phyloP scores from a whole-genome alignment of 2,888 invertebrate genomes.

The Maniola hyperantus region DNA sequence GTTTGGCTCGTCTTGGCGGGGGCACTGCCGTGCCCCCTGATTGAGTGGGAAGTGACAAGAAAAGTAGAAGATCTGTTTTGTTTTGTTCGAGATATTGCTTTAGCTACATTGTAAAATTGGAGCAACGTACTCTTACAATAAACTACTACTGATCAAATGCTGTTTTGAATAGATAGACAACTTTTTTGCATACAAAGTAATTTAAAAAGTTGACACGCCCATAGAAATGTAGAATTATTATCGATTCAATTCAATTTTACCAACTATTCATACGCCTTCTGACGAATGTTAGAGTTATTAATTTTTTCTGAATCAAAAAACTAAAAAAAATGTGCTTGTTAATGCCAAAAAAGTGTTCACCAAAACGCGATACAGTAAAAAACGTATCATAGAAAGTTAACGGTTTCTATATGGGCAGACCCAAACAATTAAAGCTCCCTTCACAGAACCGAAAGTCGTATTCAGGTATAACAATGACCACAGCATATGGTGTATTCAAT shows the following conservation, averaged over 20 bases:
- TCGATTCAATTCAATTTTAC: background rate
- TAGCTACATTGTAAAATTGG: background rate
- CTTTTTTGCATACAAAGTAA: conserved; percentile 1
- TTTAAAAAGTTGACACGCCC: conserved; percentile 6
- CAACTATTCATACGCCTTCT: background rate
- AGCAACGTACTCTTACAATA: background rate
- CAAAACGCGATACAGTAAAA: conserved; percentile 26
- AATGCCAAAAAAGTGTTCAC: conserved; percentile 14
- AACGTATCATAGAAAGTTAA: conserved; percentile 50
- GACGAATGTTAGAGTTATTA: conserved; percentile 11
- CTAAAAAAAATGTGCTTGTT: conserved; percentile 2
- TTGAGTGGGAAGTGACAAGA: background rate
- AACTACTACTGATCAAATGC: background rate
- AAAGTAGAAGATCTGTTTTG: conserved; percentile 6
- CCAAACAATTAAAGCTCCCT: conserved; percentile 65
- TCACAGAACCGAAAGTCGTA: conserved; percentile 54
- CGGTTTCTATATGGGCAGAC: conserved; percentile 52
- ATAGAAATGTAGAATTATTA: background rate
- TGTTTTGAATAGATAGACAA: background rate
- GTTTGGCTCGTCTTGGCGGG: too few relatives aligned
- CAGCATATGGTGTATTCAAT: conserved; percentile 57
- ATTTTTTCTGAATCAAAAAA: background rate
- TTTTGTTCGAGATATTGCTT: conserved; percentile 2
- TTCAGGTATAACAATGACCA: conserved; percentile 61
- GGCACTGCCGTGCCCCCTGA: too few relatives aligned